Evolutionary conservation across 2,113 vertebrate genomes (phyloP).

Genomic region (Orcinus orca): DNA sequence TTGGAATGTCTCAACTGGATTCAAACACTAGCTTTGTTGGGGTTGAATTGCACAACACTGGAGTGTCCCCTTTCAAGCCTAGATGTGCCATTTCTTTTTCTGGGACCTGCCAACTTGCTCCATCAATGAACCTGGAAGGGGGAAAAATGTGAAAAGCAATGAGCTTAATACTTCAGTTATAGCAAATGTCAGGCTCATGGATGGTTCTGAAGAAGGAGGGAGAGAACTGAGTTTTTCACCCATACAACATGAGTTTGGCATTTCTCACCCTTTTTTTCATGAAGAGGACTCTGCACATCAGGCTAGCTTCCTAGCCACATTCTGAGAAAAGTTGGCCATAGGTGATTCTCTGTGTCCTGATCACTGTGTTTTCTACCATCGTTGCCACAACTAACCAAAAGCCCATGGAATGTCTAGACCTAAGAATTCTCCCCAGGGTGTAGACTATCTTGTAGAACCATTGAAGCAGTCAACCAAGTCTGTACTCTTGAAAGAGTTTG

Average conservation of each 20-base stretch:
- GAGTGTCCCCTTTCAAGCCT: conserved; percentile 34
- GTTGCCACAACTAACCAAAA: not conserved
- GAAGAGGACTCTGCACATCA: not conserved
- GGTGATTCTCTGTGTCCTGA: not conserved
- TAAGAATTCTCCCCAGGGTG: not conserved
- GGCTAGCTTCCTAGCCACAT: not conserved
- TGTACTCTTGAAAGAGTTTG: not conserved
- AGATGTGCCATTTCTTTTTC: conserved; percentile 62
- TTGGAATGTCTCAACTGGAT: conserved; percentile 62
- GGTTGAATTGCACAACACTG: conserved; percentile 37
- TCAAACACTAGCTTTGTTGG: conserved; percentile 38
- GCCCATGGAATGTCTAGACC: not conserved
- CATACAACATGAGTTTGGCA: too few relatives aligned
- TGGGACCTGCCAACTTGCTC: conserved; percentile 66
- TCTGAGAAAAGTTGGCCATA: rapidly evolving
- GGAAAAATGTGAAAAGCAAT: conserved; percentile 11
- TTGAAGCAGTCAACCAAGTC: not conserved
- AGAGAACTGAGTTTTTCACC: not conserved
- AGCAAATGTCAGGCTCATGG: not conserved
- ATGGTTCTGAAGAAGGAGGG: not conserved
- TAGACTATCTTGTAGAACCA: not conserved
- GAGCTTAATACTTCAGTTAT: not conserved
- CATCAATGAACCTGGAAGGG: not conserved
- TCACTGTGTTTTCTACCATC: not conserved
- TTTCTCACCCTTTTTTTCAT: not conserved